phyloP scores from a whole-genome alignment of 2,888 invertebrate species.

The Strigamia crassipes region DNA sequence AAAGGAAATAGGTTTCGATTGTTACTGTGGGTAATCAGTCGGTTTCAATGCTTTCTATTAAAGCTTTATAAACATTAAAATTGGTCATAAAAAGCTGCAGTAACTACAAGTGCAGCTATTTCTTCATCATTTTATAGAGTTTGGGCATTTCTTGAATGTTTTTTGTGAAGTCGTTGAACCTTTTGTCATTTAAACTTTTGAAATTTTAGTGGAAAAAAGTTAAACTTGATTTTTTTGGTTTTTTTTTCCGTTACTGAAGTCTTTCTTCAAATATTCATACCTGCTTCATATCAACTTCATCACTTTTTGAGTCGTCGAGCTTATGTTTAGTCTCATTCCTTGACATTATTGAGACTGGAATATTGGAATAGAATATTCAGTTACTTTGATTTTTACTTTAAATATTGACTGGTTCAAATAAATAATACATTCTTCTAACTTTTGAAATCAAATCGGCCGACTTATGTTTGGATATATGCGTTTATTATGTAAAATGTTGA shows the following conservation, averaged over 20 bases:
- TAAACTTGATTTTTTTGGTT: neutral
- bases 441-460: too few species aligned
- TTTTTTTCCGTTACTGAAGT: neutral
- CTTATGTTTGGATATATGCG: too few species aligned
- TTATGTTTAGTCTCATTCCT: neutral
- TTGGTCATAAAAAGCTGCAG: too few species aligned
- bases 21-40: neutral
- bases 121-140: too few species aligned
- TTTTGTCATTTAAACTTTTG: neutral
- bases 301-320: neutral
- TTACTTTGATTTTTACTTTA: neutral
- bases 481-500: too few species aligned
- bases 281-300: neutral
- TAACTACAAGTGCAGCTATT: too few species aligned
- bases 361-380: neutral
- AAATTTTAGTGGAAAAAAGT: neutral
- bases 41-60: neutral
- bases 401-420: neutral
- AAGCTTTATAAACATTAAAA: neutral
- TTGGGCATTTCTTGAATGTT: neutral
- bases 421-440: neutral
- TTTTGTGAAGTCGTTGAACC: neutral
- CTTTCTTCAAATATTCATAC: constrained; percentile 8
- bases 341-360: constrained; percentile 12
- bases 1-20: neutral